Evolutionary conservation across 2,888 invertebrate species (phyloP).

Genomic region (Cephus pygmeus): DNA sequence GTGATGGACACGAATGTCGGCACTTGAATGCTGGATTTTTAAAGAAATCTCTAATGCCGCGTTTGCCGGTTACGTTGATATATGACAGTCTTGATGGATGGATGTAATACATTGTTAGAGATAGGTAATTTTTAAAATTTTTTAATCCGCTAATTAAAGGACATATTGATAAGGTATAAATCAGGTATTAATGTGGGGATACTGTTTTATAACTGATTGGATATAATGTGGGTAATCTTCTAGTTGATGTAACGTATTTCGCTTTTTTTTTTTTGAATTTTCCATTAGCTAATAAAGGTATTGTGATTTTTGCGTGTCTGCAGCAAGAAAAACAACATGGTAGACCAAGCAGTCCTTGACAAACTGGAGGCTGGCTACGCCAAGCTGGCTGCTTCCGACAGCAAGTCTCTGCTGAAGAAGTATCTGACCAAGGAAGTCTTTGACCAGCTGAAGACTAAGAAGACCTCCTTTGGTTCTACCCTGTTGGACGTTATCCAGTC

Average conservation of each 20-base stretch:
- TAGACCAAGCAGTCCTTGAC: constrained; percentile 90
- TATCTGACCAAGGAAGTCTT: constrained; percentile 92
- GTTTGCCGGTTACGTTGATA: background rate
- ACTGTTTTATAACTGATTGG: background rate
- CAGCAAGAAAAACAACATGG: constrained; percentile 81
- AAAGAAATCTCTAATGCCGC: background rate
- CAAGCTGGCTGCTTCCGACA: constrained; percentile 89
- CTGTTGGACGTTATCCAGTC: constrained; percentile 95
- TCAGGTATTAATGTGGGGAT: background rate
- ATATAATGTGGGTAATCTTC: background rate
- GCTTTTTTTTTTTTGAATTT: background rate
- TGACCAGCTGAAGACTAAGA: constrained; percentile 91
- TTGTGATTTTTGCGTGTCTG: constrained; percentile 49
- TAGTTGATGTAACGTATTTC: background rate
- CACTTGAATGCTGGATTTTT: background rate
- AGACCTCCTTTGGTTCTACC: constrained; percentile 93
- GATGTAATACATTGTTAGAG: background rate
- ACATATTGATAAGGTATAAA: background rate
- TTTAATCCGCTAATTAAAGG: background rate
- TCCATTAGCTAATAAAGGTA: background rate
- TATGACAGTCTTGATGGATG: background rate
- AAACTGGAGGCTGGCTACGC: constrained; percentile 92
- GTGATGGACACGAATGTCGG: background rate
- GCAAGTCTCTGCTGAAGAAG: constrained; percentile 97
- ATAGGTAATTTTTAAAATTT: background rate